Evolutionary conservation across 1,140 invertebrate species (phyloP), one percentile per base, ranked within the genome.

Genomic region (Drosophila aff.): DNA sequence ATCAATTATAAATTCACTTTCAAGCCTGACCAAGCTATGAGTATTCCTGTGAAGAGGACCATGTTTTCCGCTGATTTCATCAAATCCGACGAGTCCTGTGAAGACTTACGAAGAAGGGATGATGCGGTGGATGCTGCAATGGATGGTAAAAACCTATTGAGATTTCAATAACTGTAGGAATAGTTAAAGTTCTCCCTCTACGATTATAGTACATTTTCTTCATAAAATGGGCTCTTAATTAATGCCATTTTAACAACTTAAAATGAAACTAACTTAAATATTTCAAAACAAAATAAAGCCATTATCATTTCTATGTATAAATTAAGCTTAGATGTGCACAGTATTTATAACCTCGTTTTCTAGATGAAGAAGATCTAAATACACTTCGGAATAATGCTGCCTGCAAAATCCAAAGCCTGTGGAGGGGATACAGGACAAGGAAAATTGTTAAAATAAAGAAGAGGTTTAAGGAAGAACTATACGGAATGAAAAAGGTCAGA

Each of bases 321-420:
- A 11, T 18, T 18, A 18, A 52, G 3, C n/a, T 18, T 52, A 18
- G 1, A 21, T 15, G n/a, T 13, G n/a, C n/a, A 21, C 8, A 53
- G 11, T 15, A 15, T 36, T 53, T 1, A 55, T 23, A 38, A 11
- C 18, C 4, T 16, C 2, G 15, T 16, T 5, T 68, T 71, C 16
- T 18, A 85, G 81, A 78, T 18, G 23, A 41, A 16, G 73, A 78
- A 44, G 2, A 21, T n/a, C 15, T 50, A 5, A 55, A 71, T 23
- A n/a, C 9, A 5, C 7, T 53, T 7, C 72, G 76, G 2, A 11
- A 82, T 18, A 36, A 68, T 15, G 94, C 94, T 1, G 93, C 94
- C 0, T 76, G 66, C 11, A 82, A 74, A 23, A 94, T 95, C 59
- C 95, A 95, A 77, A 91, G 80, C 38, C 78, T 72, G 11, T 95